Percentiles rank a stretch among this genome's conserved stretches.
phyloP scores from a whole-genome alignment of 2,797 vertebrate species.

The Lagodon rhomboides region DNA sequence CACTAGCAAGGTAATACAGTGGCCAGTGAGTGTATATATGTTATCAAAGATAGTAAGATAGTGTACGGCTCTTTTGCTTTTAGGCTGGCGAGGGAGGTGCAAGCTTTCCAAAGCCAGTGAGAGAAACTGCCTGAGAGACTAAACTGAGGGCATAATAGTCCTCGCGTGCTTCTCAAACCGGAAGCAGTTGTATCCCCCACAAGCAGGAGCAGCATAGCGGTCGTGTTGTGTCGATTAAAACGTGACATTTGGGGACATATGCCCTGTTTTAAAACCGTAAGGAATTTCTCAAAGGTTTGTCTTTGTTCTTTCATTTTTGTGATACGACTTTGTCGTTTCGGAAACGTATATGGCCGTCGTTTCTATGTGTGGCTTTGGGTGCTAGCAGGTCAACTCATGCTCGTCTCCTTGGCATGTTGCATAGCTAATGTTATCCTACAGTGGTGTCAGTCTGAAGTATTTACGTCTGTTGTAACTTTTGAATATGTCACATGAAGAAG shows the following conservation, averaged over 20 bases:
- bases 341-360: neutral
- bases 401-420: slow-evolving; percentile 35
- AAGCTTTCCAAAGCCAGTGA: neutral
- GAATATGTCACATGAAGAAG: no score
- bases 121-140: neutral
- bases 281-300: slow-evolving; percentile 60
- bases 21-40: no score
- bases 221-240: slow-evolving; percentile 27
- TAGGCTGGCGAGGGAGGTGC: fast-evolving
- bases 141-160: neutral
- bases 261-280: neutral
- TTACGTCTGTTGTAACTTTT: neutral
- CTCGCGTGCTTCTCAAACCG: neutral
- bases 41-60: fast-evolving
- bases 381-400: slow-evolving; percentile 37
- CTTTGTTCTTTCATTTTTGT: neutral
- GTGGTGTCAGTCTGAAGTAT: neutral
- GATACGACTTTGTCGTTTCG: fast-evolving
- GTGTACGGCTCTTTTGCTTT: fast-evolving
- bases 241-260: neutral
- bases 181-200: slow-evolving; percentile 38
- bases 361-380: neutral
- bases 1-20: no score
- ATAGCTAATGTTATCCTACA: neutral
- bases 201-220: neutral